Base-by-base conservation (phyloP, 2,113 vertebrate genomes). In the Aegypius monachus region DNA sequence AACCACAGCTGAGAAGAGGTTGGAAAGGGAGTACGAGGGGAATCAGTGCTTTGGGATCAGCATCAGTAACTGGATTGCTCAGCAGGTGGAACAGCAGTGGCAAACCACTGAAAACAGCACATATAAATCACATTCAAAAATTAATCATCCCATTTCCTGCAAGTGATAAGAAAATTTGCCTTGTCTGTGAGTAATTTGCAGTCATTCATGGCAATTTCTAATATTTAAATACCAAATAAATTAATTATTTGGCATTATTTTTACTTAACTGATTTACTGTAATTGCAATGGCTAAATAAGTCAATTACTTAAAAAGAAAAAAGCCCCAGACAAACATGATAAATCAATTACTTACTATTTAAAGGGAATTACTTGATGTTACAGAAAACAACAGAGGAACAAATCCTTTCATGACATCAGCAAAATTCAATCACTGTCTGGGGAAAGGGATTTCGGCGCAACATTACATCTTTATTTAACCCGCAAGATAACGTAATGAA, bases 211-310 rank as follows among this genome's bases (percentile, higher is more conserved):
- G n/a, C 61, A 87, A 89, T 89, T 75, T 77, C 72, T 91, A 74
- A 84, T 93, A 84, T 89, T 95, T 84, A 95, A 95, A 96, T 94
- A 67, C 32, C 66, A 61, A 81, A 73, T 86, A 95, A 96, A 93
- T 93, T 78, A 94, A 96, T 96, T 96, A 95, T 62, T 89, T 84
- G 68, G 26, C 50, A 71, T 96, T 86, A 81, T 88, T 93, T 96
- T 94, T 74, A 84, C 83, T 86, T 95, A 91, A 79, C 11, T 71
- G 65, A 66, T 94, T 95, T 91, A 74, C 77, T 59, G 56, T 89
- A 94, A 87, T 91, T 94, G 73, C 38, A 96, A 42, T 58, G 88
- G 78, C 68, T 93, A 91, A 86, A 92, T 91, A 58, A 95, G 91
- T 86, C 77, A 84, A 94, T 93, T 81, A 79, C 45, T 71, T 50